Evolutionary conservation across 2,888 invertebrate species (phyloP).

Genomic region (Ophion costatus): DNA sequence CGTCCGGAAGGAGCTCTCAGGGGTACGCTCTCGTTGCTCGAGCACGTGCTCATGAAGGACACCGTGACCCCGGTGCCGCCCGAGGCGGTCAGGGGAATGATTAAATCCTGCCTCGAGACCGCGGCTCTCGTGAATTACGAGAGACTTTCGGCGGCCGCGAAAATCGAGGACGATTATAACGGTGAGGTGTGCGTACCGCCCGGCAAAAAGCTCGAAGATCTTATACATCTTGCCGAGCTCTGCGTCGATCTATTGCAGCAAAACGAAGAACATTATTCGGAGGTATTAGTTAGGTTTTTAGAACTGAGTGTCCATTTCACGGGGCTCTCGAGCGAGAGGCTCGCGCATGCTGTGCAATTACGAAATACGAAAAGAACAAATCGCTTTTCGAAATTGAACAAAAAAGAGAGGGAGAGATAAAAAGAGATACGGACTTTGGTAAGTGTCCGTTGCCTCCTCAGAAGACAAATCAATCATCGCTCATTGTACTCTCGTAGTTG

Average conservation of each 20-base stretch:
- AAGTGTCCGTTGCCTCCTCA: constrained; percentile 75
- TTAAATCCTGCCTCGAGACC: constrained; percentile 98
- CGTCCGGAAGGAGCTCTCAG: constrained; percentile 99
- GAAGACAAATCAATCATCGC: constrained; percentile 73
- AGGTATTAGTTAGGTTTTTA: constrained; percentile 89
- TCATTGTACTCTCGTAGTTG: constrained; percentile 47
- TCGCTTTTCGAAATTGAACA: not conserved
- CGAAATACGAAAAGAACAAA: constrained; percentile 10
- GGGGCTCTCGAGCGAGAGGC: constrained; percentile 71
- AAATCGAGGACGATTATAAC: constrained; percentile 94
- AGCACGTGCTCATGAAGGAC: constrained; percentile 99
- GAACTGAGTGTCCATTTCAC: constrained; percentile 79
- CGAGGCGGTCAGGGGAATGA: constrained; percentile 97
- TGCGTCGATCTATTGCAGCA: constrained; percentile 99
- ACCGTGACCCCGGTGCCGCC: constrained; percentile 98
- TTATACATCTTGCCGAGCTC: constrained; percentile 98
- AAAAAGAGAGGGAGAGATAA: constrained; percentile 3
- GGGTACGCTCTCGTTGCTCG: constrained; percentile 97
- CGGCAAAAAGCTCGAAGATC: constrained; percentile 96
- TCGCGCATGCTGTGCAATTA: constrained; percentile 69
- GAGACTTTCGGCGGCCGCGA: constrained; percentile 97
- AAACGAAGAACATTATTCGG: constrained; percentile 99
- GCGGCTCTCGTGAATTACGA: constrained; percentile 99
- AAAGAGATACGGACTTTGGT: constrained; percentile 72
- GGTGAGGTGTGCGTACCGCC: constrained; percentile 94